phyloP scores from a whole-genome alignment of 2,113 vertebrate species.

The Propithecus coquereli region DNA sequence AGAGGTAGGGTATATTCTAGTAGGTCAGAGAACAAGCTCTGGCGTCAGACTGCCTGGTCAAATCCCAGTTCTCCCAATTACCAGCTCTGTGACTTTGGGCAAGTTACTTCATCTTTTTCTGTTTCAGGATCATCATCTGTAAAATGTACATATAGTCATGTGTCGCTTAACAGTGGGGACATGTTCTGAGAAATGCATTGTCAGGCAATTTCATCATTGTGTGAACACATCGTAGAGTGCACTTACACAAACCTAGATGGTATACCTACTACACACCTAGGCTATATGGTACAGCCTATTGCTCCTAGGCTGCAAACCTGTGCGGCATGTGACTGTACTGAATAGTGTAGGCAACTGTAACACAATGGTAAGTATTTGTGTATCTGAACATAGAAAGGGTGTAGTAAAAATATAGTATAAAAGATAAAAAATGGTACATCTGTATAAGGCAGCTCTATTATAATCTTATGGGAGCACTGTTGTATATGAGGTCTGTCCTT shows the following conservation, averaged over 20 bases:
- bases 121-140: not conserved
- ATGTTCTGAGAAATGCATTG: not conserved
- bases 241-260: not conserved
- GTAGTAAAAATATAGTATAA: not conserved
- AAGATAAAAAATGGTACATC: not conserved
- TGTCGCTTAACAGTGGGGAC: not conserved
- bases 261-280: no score
- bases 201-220: not conserved
- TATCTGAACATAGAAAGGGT: no score
- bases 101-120: not conserved
- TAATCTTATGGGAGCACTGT: not conserved
- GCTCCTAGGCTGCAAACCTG: no score
- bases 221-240: not conserved
- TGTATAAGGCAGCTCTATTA: not conserved
- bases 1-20: not conserved
- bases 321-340: no score
- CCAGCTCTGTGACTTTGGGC: not conserved
- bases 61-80: not conserved
- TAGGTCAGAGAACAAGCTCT: not conserved
- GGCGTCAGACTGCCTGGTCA: not conserved
- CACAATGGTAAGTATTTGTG: no score
- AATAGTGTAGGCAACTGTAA: no score
- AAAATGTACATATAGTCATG: not conserved
- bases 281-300: no score
- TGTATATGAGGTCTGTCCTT: not conserved